These are phyloP conservation scores for Hoplostethus atlanticus DNA, from an alignment of 2,797 vertebrate species.

Conservation along the genomic window DNA sequence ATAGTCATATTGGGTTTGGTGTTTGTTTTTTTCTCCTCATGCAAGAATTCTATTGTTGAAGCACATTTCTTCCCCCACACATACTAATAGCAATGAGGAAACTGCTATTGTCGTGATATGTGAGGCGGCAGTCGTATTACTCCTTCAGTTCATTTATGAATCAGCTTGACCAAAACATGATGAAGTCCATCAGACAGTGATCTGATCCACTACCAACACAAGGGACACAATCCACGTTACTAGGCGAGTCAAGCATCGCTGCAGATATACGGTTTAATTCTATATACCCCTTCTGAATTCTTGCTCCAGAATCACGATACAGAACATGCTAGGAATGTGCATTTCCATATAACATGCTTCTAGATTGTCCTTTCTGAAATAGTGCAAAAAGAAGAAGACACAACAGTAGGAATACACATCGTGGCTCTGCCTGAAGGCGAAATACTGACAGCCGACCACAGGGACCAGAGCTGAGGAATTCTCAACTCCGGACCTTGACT, in stretches of 20 bases:
- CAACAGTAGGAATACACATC: not conserved
- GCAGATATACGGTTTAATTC: too few relatives aligned
- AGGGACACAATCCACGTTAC: too few relatives aligned
- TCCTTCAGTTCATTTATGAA: too few relatives aligned
- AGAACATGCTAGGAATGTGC: not conserved
- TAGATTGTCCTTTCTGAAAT: slow-evolving; percentile 16
- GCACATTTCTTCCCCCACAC: not conserved
- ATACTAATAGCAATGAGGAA: slow-evolving; percentile 6
- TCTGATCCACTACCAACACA: too few relatives aligned
- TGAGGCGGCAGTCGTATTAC: too few relatives aligned
- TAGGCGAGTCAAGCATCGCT: too few relatives aligned
- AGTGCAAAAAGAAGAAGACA: slow-evolving; percentile 28
- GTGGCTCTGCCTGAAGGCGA: not conserved
- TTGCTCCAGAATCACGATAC: not conserved
- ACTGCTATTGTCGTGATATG: not conserved
- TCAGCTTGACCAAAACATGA: not conserved
- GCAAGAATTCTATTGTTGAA: not conserved
- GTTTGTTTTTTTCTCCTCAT: not conserved
- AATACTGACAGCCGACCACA: slow-evolving; percentile 7
- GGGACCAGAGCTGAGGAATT: slow-evolving; percentile 13
- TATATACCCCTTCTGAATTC: too few relatives aligned
- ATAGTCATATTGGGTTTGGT: not conserved
- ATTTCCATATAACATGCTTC: slow-evolving; percentile 8
- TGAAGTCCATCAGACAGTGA: too few relatives aligned
- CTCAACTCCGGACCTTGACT: slow-evolving; percentile 32